Evolutionary conservation across 37 sponge, comb jelly and placozoan species (phyloP), one percentile per base, ranked within the genome.

Genomic region (Agelas oroides): DNA sequence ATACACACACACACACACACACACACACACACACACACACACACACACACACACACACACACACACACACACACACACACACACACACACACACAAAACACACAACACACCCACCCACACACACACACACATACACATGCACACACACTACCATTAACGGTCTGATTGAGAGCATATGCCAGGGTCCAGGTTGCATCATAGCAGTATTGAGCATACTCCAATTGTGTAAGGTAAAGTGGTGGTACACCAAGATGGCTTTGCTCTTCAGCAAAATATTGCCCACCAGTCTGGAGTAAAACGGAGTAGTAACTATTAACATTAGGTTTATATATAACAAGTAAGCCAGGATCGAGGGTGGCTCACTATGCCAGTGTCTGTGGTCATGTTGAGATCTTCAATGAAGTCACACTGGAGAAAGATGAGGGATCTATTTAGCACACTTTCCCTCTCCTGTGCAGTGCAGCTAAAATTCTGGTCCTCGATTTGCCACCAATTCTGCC

Each of bases 321-420:
- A 8, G 3, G 6, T 12, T 46, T 46, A 3, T 46, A 8, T 46
- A 12, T 46, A n/a, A n/a, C n/a, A n/a, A n/a, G n/a, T n/a, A n/a
- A n/a, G n/a, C n/a, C n/a, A n/a, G n/a, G n/a, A n/a, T n/a, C n/a
- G n/a, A n/a, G n/a, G 46, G 8, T 12, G 46, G 8, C 46, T 46
- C 46, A 46, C 46, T 12, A 46, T 46, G 46, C 46, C 46, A 30
- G 70, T 57, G 15, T 36, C 68, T 21, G 69, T 80, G 30, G 2
- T 65, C 0, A 12, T 19, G 56, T 80, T 69, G 20, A 28, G 19
- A 32, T 69, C 58, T 28, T 68, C 35, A 2, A 80, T 58, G 34
- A 80, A 80, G 24, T 57, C 30, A 33, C 73, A 84, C 15, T 84
- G 84, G 8, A 75, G 55, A 19, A 84, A 64, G 28, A 75, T 67